phyloP scores from a whole-genome alignment of 2,797 vertebrate species.

The Sebastolobus altivelis region DNA sequence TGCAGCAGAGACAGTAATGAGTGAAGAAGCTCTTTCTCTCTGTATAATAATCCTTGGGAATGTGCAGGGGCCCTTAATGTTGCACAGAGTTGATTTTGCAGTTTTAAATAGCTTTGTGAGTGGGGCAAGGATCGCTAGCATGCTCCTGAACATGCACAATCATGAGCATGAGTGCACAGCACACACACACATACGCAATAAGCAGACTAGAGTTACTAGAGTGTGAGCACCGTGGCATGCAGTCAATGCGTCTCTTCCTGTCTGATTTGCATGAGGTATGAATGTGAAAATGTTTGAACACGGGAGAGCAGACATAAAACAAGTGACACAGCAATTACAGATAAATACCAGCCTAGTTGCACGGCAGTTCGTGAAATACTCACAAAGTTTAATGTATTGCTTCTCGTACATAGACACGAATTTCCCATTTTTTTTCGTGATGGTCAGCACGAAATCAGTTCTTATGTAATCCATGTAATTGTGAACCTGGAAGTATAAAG shows the following conservation, averaged over 20 bases:
- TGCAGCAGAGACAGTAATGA: constrained; percentile 51
- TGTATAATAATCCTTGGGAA: constrained; percentile 72
- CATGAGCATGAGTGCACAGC: neutral
- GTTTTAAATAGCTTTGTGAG: constrained; percentile 63
- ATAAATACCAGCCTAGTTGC: neutral
- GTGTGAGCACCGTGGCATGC: constrained; percentile 13
- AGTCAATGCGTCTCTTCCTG: neutral
- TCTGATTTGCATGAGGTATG: constrained; percentile 4
- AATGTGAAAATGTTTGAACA: constrained; percentile 8
- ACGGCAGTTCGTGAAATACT: neutral
- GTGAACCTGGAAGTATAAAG: neutral
- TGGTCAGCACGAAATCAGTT: too few species aligned
- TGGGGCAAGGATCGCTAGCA: constrained; percentile 32
- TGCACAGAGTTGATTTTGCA: constrained; percentile 76
- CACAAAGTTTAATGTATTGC: neutral
- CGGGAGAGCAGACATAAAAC: neutral
- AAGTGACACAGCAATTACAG: constrained; percentile 28
- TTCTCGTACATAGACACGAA: too few species aligned
- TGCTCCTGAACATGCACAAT: constrained; percentile 16
- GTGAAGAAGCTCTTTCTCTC: constrained; percentile 55
- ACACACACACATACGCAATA: neutral
- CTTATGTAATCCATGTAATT: neutral
- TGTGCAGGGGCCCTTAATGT: constrained; percentile 54
- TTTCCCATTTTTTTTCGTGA: neutral
- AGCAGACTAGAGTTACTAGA: neutral